Conservation (phyloP, 2,888 invertebrate genomes). For the Druceiella hillmani region DNA sequence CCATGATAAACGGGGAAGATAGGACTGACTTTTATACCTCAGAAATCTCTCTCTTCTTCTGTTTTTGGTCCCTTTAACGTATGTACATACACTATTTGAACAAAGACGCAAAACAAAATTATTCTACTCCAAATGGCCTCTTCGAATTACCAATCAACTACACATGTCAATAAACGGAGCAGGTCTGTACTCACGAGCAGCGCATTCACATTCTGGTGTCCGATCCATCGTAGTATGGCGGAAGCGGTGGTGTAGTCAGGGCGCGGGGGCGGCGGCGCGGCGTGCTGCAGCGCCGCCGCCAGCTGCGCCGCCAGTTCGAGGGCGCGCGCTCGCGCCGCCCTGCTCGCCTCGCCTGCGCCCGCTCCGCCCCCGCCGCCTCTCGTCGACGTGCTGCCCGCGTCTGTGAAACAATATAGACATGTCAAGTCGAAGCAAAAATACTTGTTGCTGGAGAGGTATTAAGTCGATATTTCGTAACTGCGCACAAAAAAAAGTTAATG, state of each 20-base stretch:
- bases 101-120: too few species aligned
- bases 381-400: conserved; percentile 34
- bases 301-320: conserved; percentile 61
- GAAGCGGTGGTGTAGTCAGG: conserved; percentile 62
- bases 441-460: too few species aligned
- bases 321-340: conserved; percentile 48
- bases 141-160: background rate
- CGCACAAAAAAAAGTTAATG: too few species aligned
- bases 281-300: conserved; percentile 58
- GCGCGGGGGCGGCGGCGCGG: conserved; percentile 57
- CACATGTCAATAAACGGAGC: conserved; percentile 8
- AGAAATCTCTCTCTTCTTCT: too few species aligned
- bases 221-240: conserved; percentile 63
- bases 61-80: too few species aligned
- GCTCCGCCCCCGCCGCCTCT: conserved; percentile 29
- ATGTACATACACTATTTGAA: too few species aligned
- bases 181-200: conserved; percentile 36
- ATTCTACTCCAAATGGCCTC: background rate
- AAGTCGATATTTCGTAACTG: too few species aligned
- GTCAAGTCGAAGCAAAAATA: too few species aligned
- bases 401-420: conserved; percentile 25
- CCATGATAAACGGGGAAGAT: too few species aligned
- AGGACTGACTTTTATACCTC: too few species aligned
- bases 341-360: conserved; percentile 33
- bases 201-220: conserved; percentile 48